A percentile compares a stretch with the other conserved stretches of the same genome.
These are phyloP conservation scores for Cheumatopsyche charites DNA, from an alignment of 1,140 invertebrate species.

Conservation along the genomic window DNA sequence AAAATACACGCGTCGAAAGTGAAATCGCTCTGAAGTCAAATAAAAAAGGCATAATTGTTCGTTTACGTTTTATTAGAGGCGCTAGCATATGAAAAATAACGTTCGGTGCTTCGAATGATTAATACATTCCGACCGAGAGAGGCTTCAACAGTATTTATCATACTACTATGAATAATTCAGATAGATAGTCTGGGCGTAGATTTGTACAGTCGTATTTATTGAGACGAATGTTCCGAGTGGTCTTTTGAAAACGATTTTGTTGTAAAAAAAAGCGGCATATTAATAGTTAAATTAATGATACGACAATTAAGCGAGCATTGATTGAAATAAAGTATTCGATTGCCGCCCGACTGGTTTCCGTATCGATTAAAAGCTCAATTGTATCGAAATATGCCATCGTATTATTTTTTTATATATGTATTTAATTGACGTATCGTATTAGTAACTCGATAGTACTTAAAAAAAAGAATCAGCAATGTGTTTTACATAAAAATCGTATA, in stretches of 20 bases:
- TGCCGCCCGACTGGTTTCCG: too few relatives aligned
- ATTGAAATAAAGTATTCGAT: not conserved
- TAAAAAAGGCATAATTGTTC: too few relatives aligned
- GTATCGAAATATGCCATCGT: too few relatives aligned
- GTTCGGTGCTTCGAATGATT: not conserved
- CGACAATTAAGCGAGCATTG: conserved; percentile 1
- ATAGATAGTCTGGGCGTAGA: conserved; percentile 1
- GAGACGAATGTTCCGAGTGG: not conserved
- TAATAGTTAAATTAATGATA: conserved; percentile 25
- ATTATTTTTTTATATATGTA: too few relatives aligned
- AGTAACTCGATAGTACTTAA: too few relatives aligned
- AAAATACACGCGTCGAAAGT: too few relatives aligned
- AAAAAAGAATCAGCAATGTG: too few relatives aligned
- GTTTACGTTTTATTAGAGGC: too few relatives aligned
- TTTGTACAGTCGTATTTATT: not conserved
- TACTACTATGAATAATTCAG: conserved; percentile 17
- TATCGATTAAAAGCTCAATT: too few relatives aligned
- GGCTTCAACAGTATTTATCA: conserved; percentile 19
- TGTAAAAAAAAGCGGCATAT: not conserved
- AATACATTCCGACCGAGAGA: conserved; percentile 4
- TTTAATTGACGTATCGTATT: too few relatives aligned
- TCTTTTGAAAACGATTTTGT: conserved; percentile 1
- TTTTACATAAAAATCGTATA: too few relatives aligned
- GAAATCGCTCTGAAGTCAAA: too few relatives aligned
- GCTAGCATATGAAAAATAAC: conserved; percentile 2